Conservation (phyloP, 2,113 vertebrate species). For the Oncorhynchus tshawytscha region DNA sequence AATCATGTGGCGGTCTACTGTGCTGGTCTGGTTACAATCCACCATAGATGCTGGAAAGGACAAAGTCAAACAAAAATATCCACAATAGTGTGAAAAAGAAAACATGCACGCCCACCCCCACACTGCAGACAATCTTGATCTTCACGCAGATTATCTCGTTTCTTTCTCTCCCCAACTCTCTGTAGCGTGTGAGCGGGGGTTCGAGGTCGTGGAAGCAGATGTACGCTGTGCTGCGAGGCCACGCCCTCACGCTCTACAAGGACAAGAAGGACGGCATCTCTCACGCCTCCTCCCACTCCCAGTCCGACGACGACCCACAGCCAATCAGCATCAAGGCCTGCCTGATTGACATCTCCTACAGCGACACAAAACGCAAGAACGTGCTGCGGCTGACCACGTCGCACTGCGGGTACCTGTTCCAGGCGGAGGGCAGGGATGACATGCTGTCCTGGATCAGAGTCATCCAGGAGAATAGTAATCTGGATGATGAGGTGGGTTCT, state of each 20-base stretch:
- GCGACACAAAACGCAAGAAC: conserved; percentile 97
- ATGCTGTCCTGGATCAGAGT: conserved; percentile 95
- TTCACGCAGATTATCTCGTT: background rate
- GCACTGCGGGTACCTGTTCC: conserved; percentile 93
- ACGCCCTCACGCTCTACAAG: conserved; percentile 88
- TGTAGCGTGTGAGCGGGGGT: conserved; percentile 86
- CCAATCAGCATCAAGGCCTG: conserved; percentile 92
- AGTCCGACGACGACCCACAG: conserved; percentile 85
- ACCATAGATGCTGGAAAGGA: background rate
- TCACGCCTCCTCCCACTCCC: conserved; percentile 55
- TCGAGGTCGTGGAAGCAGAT: conserved; percentile 94
- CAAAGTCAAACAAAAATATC: no score
- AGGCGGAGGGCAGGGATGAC: conserved; percentile 93
- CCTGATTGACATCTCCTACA: conserved; percentile 96
- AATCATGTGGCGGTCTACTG: no score
- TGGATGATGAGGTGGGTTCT: conserved; percentile 89
- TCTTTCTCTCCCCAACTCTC: background rate
- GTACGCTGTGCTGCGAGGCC: conserved; percentile 89
- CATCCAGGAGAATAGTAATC: conserved; percentile 93
- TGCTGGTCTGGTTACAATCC: background rate
- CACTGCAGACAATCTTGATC: background rate
- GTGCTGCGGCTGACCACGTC: conserved; percentile 94
- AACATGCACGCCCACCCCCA: background rate
- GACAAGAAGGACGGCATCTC: conserved; percentile 86
- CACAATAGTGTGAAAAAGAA: no score